Evolutionary conservation across 2,113 vertebrate genomes (phyloP).

Genomic region (Panthera leo): DNA sequence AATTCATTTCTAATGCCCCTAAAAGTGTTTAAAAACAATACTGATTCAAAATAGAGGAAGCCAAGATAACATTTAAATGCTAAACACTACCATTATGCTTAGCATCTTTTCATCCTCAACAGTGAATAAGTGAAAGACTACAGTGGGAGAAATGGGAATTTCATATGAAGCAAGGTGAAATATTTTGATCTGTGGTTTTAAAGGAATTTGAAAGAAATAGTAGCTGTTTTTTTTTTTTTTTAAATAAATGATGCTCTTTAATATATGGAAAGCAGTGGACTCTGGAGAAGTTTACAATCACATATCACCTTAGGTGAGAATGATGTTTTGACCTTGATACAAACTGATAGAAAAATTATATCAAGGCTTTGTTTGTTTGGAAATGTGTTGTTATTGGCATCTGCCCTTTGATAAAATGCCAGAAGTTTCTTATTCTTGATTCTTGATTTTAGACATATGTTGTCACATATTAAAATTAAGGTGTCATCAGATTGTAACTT

Average conservation of each 20-base stretch:
- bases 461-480: not conserved
- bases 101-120: not conserved
- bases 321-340: not conserved
- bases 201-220: not conserved
- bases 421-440: not conserved
- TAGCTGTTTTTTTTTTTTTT: not conserved
- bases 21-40: not conserved
- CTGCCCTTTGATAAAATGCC: not conserved
- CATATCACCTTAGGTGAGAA: not conserved
- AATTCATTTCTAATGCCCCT: not conserved
- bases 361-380: not conserved
- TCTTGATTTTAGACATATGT: not conserved
- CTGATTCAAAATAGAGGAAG: not conserved
- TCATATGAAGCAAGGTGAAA: not conserved
- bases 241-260: not conserved
- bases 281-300: not conserved
- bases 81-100: not conserved
- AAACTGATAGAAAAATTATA: not conserved
- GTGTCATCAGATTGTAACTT: not conserved
- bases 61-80: not conserved
- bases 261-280: not conserved
- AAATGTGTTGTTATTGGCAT: not conserved
- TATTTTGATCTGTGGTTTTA: not conserved
- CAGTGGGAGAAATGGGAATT: not conserved
- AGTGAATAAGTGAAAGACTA: not conserved